Conservation (phyloP, 2,797 vertebrate species). For the Esox masquinongy region DNA sequence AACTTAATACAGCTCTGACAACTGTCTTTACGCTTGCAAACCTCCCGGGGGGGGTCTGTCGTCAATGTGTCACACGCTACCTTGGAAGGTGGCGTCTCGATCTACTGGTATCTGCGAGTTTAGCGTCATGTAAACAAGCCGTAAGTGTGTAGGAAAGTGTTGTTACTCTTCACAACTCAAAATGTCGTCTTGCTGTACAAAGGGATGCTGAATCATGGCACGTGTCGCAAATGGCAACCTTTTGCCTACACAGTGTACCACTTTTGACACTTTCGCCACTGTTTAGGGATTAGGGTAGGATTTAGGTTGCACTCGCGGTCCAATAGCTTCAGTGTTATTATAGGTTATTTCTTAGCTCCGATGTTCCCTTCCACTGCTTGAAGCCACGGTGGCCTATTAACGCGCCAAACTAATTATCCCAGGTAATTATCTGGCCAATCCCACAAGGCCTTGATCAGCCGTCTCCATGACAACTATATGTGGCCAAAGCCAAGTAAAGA, state of each 20-base stretch:
- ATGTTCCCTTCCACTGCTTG: slow-evolving; percentile 34
- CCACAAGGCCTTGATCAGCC: slow-evolving; percentile 37
- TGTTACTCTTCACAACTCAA: neutral
- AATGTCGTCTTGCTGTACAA: slow-evolving; percentile 15
- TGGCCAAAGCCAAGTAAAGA: slow-evolving; percentile 23
- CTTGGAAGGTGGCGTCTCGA: no score
- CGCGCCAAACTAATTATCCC: slow-evolving; percentile 67
- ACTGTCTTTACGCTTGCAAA: no score
- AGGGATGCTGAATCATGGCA: neutral
- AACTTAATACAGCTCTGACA: no score
- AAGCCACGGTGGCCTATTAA: slow-evolving; percentile 58
- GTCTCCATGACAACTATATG: slow-evolving; percentile 42
- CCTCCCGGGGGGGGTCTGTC: no score
- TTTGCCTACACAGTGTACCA: neutral
- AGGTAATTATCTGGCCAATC: slow-evolving; percentile 68
- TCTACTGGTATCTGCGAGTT: no score
- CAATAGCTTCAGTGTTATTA: slow-evolving; percentile 17
- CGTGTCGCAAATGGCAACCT: neutral
- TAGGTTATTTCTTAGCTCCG: slow-evolving; percentile 15
- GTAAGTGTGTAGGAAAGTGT: neutral
- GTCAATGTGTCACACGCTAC: no score
- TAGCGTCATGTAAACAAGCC: no score
- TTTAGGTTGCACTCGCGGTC: slow-evolving; percentile 33
- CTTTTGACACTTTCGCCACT: neutral
- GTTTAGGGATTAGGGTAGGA: neutral